These are phyloP conservation scores for Anabacerthia variegaticeps DNA, from an alignment of 2,797 vertebrate genomes.

Conservation along the genomic window DNA sequence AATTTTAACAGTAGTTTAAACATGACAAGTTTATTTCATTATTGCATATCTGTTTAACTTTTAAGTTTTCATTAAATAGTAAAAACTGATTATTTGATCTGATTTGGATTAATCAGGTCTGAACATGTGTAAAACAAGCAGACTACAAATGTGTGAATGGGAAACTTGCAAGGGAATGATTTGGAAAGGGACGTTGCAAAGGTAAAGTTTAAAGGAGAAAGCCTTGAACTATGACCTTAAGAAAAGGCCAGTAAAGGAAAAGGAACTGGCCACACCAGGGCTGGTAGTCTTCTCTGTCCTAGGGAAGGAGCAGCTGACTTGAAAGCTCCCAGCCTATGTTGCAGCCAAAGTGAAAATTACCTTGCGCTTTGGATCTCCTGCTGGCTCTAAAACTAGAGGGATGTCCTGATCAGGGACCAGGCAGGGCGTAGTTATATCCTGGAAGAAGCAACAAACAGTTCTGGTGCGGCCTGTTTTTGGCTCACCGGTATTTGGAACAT, in stretches of 20 bases:
- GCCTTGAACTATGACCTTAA: constrained; percentile 44
- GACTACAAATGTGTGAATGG: constrained; percentile 1
- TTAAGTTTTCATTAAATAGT: not conserved
- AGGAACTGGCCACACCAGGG: constrained; percentile 44
- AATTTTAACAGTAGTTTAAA: not conserved
- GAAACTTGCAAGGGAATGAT: constrained; percentile 54
- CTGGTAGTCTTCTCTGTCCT: constrained; percentile 47
- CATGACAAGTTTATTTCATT: not conserved
- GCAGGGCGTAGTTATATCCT: constrained; percentile 72
- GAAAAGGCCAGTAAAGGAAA: constrained; percentile 53
- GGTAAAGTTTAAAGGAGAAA: constrained; percentile 58
- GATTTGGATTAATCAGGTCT: constrained; percentile 20
- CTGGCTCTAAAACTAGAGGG: constrained; percentile 70
- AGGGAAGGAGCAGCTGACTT: constrained; percentile 50
- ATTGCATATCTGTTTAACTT: constrained; percentile 39
- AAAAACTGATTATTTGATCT: not conserved
- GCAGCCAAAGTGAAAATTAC: constrained; percentile 64
- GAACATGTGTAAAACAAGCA: not conserved
- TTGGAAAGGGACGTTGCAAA: constrained; percentile 40
- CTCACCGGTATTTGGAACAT: constrained; percentile 39
- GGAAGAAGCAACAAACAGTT: constrained; percentile 75
- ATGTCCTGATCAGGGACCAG: constrained; percentile 69
- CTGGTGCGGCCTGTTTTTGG: constrained; percentile 60
- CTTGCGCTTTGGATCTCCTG: constrained; percentile 67
- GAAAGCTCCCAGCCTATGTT: constrained; percentile 26